phyloP scores from a whole-genome alignment of 2,888 invertebrate genomes.

The Cancer borealis region DNA sequence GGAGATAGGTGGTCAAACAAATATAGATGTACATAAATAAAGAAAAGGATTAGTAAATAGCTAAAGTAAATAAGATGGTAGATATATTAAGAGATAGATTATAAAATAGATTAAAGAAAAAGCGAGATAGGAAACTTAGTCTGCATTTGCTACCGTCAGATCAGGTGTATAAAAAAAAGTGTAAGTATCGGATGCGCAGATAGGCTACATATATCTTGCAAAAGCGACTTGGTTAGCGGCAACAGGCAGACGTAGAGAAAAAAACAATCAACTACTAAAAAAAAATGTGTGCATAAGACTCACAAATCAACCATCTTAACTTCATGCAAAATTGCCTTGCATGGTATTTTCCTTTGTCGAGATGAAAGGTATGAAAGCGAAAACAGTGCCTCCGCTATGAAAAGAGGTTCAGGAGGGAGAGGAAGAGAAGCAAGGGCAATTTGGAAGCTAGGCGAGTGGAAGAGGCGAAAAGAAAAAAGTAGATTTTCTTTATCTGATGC shows the following conservation, averaged over 20 bases:
- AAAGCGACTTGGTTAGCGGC: neutral
- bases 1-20: neutral
- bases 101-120: neutral
- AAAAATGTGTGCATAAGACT: neutral
- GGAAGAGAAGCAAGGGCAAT: neutral
- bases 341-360: neutral
- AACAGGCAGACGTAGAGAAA: neutral
- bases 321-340: neutral
- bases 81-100: neutral
- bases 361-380: neutral
- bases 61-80: neutral
- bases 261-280: neutral
- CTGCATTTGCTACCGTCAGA: neutral
- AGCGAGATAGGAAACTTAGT: neutral
- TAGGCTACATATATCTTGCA: neutral
- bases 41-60: neutral
- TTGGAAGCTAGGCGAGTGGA: neutral
- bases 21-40: neutral
- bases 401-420: neutral
- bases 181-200: neutral
- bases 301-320: neutral
- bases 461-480: neutral
- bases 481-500: neutral
- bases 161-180: neutral
- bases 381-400: neutral